Conservation (phyloP, 2,888 invertebrate genomes). For the Scaptomyza caliginosa region DNA sequence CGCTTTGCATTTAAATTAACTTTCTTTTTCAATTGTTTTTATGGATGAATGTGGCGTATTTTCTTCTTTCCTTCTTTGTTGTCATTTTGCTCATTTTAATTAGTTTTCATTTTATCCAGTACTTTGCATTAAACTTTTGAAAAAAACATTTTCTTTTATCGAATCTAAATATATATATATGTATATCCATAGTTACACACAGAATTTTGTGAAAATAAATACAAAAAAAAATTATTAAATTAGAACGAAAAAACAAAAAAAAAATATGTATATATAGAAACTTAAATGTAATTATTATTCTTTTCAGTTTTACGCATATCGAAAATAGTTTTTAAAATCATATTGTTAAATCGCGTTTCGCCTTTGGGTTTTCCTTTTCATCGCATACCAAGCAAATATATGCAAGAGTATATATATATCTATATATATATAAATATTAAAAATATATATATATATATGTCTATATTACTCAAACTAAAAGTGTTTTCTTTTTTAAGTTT, state of each 20-base stretch:
- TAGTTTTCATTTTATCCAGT: conserved; percentile 35
- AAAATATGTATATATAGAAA: background rate
- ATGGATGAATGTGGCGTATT: conserved; percentile 74
- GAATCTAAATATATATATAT: conserved; percentile 15
- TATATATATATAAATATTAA: conserved; percentile 5
- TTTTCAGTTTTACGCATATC: conserved; percentile 13
- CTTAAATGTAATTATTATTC: background rate
- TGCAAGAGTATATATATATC: conserved; percentile 27
- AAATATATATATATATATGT: conserved; percentile 39
- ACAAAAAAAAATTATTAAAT: no score
- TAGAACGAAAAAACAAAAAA: background rate
- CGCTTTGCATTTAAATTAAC: conserved; percentile 30
- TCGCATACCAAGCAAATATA: conserved; percentile 38
- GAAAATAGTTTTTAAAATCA: conserved; percentile 7
- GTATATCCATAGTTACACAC: conserved; percentile 20
- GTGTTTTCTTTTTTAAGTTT: conserved; percentile 30
- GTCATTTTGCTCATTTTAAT: background rate
- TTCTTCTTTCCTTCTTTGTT: conserved; percentile 34
- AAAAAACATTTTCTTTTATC: conserved; percentile 50
- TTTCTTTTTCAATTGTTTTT: conserved; percentile 39
- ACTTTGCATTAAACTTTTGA: conserved; percentile 73
- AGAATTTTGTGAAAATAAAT: no score
- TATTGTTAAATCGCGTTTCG: conserved; percentile 24
- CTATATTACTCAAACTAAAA: conserved; percentile 44
- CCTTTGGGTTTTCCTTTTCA: conserved; percentile 8